phyloP scores from a whole-genome alignment of 2,888 invertebrate species.

The Lasioglossum malachurum region DNA sequence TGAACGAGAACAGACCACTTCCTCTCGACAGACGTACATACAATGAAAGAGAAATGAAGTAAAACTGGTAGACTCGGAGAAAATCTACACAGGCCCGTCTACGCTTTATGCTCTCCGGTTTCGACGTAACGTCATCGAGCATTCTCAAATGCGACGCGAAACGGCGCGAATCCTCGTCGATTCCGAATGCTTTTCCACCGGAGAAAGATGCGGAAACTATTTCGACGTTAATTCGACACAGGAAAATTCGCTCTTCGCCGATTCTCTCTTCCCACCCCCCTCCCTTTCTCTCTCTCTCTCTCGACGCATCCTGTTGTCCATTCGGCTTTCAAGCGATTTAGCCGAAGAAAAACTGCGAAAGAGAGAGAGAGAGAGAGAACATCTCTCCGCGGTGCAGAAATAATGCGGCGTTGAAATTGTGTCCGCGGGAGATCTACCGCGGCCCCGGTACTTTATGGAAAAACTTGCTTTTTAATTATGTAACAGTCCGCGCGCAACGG shows the following conservation, averaged over 20 bases:
- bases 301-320: neutral
- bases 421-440: constrained; percentile 8
- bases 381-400: constrained; percentile 6
- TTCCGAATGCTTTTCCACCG: neutral
- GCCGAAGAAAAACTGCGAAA: neutral
- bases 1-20: neutral
- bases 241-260: constrained; percentile 27
- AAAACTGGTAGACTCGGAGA: neutral
- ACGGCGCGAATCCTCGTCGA: neutral
- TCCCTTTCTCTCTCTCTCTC: no score
- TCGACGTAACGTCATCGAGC: neutral
- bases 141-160: neutral
- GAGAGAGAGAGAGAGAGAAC: no score
- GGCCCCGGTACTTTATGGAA: constrained; percentile 16
- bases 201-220: neutral
- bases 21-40: neutral
- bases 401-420: constrained; percentile 23
- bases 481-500: constrained; percentile 23
- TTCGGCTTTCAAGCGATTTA: constrained; percentile 9
- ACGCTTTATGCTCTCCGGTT: neutral
- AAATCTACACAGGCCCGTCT: neutral
- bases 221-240: constrained; percentile 9
- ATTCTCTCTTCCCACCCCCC: neutral
- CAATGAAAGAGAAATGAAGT: neutral
- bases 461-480: constrained; percentile 56